phyloP scores from a whole-genome alignment of 2,888 invertebrate genomes.

The Cosmorhoe ocellata region DNA sequence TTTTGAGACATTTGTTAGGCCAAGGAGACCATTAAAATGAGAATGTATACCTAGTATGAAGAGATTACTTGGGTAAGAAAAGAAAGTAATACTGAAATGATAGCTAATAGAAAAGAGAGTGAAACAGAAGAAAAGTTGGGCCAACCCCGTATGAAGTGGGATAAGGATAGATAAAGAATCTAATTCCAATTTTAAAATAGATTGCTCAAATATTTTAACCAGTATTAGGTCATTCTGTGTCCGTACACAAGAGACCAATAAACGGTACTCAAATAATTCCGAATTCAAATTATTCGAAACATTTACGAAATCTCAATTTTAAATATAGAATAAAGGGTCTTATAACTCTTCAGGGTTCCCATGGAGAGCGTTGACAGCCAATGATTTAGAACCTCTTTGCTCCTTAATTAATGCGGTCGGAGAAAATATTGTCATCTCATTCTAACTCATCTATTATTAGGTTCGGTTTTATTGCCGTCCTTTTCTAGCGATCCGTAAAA shows the following conservation, averaged over 20 bases:
- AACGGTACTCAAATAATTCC: slow-evolving; percentile 41
- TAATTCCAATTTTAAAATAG: slow-evolving; percentile 35
- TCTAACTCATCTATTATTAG: slow-evolving; percentile 42
- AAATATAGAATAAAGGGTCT: slow-evolving; percentile 80
- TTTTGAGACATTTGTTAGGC: too few species aligned
- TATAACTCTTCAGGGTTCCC: slow-evolving; percentile 80
- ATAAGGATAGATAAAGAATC: slow-evolving; percentile 15
- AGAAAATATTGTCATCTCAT: slow-evolving; percentile 52
- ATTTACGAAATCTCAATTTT: slow-evolving; percentile 79
- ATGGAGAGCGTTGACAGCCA: slow-evolving; percentile 79
- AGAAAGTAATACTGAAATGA: too few species aligned
- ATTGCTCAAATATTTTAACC: slow-evolving; percentile 36
- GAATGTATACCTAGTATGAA: too few species aligned
- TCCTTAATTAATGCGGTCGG: slow-evolving; percentile 74
- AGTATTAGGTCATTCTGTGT: too few species aligned
- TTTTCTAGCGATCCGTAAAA: slow-evolving; percentile 54
- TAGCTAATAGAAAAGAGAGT: too few species aligned
- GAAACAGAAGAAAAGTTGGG: too few species aligned
- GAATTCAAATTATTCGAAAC: slow-evolving; percentile 70
- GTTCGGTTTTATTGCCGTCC: slow-evolving; percentile 37
- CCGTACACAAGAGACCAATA: slow-evolving; percentile 62
- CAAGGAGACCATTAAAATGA: too few species aligned
- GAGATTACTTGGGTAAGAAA: too few species aligned
- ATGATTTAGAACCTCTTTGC: slow-evolving; percentile 76
- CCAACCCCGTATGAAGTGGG: too few species aligned